Evolutionary conservation across 2,888 invertebrate species (phyloP).

Genomic region (Heliconius charithonia): DNA sequence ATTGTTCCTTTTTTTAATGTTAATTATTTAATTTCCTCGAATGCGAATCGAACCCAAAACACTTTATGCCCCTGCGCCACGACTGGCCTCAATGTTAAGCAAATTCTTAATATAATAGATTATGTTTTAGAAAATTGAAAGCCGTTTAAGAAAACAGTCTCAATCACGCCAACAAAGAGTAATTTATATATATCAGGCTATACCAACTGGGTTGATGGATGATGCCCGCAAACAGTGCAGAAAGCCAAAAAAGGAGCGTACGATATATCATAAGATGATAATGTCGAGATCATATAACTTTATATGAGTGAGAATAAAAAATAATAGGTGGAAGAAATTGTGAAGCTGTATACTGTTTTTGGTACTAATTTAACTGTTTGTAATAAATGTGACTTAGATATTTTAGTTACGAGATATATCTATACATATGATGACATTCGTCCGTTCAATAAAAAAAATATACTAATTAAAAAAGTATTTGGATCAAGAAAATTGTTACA

Average conservation of each 20-base stretch:
- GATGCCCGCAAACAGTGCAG: constrained; percentile 37
- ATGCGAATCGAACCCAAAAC: too few species aligned
- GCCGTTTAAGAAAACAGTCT: constrained; percentile 32
- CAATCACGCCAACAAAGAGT: constrained; percentile 36
- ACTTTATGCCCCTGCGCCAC: too few species aligned
- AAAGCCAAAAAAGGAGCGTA: constrained; percentile 37
- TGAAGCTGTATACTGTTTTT: too few species aligned
- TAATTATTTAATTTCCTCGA: too few species aligned
- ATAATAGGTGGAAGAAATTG: neutral
- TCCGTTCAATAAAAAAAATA: too few species aligned
- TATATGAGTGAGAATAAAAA: constrained; percentile 8
- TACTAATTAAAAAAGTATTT: too few species aligned
- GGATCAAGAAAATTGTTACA: too few species aligned
- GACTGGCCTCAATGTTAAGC: too few species aligned
- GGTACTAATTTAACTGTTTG: too few species aligned
- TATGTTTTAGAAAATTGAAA: constrained; percentile 15
- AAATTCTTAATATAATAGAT: constrained; percentile 3
- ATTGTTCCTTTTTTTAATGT: too few species aligned
- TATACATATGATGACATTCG: too few species aligned
- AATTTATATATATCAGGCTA: constrained; percentile 32
- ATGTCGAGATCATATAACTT: constrained; percentile 36
- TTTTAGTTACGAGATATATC: too few species aligned
- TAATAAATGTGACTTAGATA: neutral
- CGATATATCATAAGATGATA: constrained; percentile 39
- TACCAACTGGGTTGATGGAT: constrained; percentile 46